Conservation (phyloP, 2,113 vertebrate genomes). For the Ranitomeya variabilis region DNA sequence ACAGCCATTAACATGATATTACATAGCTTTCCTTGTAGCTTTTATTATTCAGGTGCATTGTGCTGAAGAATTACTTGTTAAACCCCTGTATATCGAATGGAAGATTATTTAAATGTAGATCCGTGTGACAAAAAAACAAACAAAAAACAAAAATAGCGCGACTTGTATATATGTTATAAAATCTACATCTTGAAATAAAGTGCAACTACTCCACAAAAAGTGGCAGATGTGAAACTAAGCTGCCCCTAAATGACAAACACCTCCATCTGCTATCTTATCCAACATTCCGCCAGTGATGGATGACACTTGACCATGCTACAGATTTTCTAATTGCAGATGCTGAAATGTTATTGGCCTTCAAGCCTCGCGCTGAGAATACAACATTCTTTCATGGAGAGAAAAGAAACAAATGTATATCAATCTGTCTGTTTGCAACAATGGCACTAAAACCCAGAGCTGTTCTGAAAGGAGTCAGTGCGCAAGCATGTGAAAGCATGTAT, state of each 20-base stretch:
- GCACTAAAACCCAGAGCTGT: constrained; percentile 42
- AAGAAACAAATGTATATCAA: constrained; percentile 46
- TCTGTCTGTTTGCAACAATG: constrained; percentile 51
- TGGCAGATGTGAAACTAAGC: not conserved
- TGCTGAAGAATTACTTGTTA: no score
- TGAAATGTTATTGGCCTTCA: constrained; percentile 3
- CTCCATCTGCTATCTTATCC: not conserved
- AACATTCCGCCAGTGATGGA: not conserved
- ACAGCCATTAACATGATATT: no score
- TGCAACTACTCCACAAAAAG: not conserved
- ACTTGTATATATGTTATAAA: not conserved
- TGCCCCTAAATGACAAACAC: not conserved
- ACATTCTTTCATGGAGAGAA: constrained; percentile 39
- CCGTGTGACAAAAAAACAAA: no score
- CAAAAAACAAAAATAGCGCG: no score
- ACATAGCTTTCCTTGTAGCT: no score
- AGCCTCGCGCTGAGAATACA: constrained; percentile 7
- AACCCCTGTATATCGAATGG: no score
- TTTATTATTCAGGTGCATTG: no score
- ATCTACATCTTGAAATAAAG: not conserved
- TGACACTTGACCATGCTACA: constrained; percentile 7
- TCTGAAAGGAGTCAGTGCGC: constrained; percentile 38
- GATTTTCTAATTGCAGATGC: not conserved
- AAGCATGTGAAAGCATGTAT: constrained; percentile 55
- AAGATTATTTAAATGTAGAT: no score